Percentiles rank a stretch among this genome's conserved stretches.
phyloP scores from a whole-genome alignment of 2,797 vertebrate species.

The Sternotherus odoratus region DNA sequence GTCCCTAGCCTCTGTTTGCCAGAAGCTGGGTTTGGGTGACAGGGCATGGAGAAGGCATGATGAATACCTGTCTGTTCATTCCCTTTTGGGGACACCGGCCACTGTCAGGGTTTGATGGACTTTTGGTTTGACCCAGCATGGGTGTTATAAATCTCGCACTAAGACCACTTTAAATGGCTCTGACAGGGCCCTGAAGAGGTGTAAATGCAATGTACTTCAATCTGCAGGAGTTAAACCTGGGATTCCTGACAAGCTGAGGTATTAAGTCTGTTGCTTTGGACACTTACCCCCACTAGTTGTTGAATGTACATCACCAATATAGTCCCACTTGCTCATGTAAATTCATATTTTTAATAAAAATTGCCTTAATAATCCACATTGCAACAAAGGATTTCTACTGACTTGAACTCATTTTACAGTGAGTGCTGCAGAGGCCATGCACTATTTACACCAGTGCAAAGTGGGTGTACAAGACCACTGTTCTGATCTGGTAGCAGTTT shows the following conservation, averaged over 20 bases:
- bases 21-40: too few relatives aligned
- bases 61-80: too few relatives aligned
- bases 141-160: too few relatives aligned
- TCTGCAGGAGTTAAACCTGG: not conserved
- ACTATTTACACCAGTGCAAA: not conserved
- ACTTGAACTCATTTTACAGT: not conserved
- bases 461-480: not conserved
- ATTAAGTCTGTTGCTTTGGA: not conserved
- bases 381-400: not conserved
- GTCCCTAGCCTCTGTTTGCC: too few relatives aligned
- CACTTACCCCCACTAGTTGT: not conserved
- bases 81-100: too few relatives aligned
- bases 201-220: not conserved
- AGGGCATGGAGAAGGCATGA: too few relatives aligned
- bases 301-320: too few relatives aligned
- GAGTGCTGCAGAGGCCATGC: not conserved
- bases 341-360: not conserved
- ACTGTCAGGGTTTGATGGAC: too few relatives aligned
- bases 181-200: not conserved
- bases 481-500: accelerated
- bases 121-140: too few relatives aligned
- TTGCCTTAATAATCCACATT: not conserved
- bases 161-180: not conserved
- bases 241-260: not conserved
- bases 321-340: too few relatives aligned